Percentiles rank a stretch among this genome's conserved stretches.
Conservation (phyloP, 2,113 vertebrate genomes). For the Cyprichromis sp. region DNA sequence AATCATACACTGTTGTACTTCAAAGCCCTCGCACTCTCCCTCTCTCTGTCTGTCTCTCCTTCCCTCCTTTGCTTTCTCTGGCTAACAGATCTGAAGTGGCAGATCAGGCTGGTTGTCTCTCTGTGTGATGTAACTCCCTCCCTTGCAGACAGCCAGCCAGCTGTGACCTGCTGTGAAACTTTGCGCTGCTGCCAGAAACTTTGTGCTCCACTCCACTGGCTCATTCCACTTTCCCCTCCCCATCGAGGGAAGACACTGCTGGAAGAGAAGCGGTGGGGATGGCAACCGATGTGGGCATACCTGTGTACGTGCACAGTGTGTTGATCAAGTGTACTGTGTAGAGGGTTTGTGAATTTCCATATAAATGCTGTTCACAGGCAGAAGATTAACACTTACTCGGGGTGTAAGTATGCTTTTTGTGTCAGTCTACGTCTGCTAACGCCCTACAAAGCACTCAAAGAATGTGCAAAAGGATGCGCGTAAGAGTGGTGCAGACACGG, state of each 20-base stretch:
- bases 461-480: background rate
- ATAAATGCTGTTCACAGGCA: background rate
- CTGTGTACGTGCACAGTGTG: background rate
- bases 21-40: constrained; percentile 12
- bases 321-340: background rate
- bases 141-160: constrained; percentile 41
- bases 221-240: background rate
- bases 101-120: constrained; percentile 47
- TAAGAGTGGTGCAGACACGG: background rate
- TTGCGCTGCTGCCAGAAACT: constrained; percentile 49
- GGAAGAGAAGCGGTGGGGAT: background rate
- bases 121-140: constrained; percentile 50
- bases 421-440: background rate
- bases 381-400: background rate
- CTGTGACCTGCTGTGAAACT: constrained; percentile 50
- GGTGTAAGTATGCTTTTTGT: background rate
- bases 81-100: constrained; percentile 52
- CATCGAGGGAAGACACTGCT: background rate
- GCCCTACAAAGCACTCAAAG: background rate
- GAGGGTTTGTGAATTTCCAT: background rate
- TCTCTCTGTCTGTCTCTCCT: background rate
- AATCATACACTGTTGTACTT: constrained; percentile 27
- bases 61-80: constrained; percentile 25
- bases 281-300: background rate
- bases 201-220: constrained; percentile 37